phyloP scores from a whole-genome alignment of 2,113 vertebrate species.

The Erythrocercus mccallii region DNA sequence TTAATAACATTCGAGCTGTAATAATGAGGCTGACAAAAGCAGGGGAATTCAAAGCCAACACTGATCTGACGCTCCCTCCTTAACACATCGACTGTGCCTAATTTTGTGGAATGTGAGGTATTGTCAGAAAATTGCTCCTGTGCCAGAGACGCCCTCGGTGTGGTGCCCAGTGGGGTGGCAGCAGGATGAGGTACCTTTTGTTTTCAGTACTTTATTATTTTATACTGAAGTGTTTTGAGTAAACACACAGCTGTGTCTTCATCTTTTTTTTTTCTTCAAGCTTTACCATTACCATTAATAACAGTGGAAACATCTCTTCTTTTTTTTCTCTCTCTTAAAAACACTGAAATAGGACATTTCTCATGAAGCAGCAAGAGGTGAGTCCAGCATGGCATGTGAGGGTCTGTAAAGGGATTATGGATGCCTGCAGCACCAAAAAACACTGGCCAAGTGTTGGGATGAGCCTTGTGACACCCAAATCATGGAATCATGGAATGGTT shows the following conservation, averaged over 20 bases:
- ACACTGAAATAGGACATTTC: neutral
- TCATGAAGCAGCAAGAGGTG: neutral
- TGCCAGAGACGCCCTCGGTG: neutral
- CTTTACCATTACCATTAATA: neutral
- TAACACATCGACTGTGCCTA: conserved; percentile 18
- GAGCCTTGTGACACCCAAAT: neutral
- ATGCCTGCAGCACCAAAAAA: neutral
- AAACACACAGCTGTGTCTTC: neutral
- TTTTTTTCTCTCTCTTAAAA: neutral
- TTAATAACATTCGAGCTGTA: conserved; percentile 66
- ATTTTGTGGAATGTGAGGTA: conserved; percentile 21
- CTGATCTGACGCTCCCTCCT: conserved; percentile 36
- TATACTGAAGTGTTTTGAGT: neutral
- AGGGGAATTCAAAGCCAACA: conserved; percentile 51
- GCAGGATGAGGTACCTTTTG: conserved; percentile 39
- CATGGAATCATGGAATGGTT: neutral
- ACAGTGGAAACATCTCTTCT: neutral
- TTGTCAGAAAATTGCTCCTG: neutral
- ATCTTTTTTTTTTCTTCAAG: neutral
- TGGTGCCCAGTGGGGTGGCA: conserved; percentile 33
- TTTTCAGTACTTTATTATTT: conserved; percentile 33
- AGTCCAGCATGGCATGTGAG: neutral
- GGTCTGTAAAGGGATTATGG: neutral
- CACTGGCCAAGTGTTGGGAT: accelerated
- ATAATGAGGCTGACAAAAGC: conserved; percentile 72